Evolutionary conservation across 2,113 vertebrate species (phyloP).

Genomic region (Chamaetylas fuelleborni): DNA sequence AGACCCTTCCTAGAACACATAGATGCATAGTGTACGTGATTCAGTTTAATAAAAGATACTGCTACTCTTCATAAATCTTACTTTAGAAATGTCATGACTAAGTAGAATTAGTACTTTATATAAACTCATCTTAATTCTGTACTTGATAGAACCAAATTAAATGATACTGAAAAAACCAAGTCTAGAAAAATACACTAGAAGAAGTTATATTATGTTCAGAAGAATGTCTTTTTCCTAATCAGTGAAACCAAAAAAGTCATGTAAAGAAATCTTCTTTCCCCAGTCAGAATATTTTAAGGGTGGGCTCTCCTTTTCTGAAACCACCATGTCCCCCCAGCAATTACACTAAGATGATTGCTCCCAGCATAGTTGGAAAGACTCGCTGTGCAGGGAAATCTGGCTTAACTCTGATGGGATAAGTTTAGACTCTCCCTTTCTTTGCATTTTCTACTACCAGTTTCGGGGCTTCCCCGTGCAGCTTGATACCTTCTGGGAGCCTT

Average conservation of each 20-base stretch:
- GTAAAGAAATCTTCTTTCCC: background rate
- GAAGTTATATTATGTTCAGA: background rate
- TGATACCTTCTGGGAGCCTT: background rate
- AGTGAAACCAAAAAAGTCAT: background rate
- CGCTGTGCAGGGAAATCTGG: background rate
- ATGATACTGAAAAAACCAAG: background rate
- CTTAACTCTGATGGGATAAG: background rate
- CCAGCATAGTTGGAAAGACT: background rate
- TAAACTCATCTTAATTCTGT: background rate
- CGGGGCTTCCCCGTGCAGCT: background rate
- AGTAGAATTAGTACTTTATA: background rate
- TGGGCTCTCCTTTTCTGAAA: conserved; percentile 31
- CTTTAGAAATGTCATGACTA: background rate
- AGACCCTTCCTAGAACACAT: background rate
- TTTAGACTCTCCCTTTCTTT: background rate
- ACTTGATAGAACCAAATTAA: background rate
- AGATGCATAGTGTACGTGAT: background rate
- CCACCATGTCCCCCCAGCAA: conserved; percentile 31
- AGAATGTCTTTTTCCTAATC: background rate
- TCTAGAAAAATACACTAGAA: background rate
- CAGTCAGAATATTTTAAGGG: conserved; percentile 22
- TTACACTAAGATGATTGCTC: conserved; percentile 7
- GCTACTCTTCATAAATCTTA: background rate
- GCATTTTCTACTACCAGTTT: background rate
- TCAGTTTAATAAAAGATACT: background rate